Percentiles rank a stretch among this genome's conserved stretches.
Conservation (phyloP, 2,113 vertebrate genomes). For the Oryzias celebensis region DNA sequence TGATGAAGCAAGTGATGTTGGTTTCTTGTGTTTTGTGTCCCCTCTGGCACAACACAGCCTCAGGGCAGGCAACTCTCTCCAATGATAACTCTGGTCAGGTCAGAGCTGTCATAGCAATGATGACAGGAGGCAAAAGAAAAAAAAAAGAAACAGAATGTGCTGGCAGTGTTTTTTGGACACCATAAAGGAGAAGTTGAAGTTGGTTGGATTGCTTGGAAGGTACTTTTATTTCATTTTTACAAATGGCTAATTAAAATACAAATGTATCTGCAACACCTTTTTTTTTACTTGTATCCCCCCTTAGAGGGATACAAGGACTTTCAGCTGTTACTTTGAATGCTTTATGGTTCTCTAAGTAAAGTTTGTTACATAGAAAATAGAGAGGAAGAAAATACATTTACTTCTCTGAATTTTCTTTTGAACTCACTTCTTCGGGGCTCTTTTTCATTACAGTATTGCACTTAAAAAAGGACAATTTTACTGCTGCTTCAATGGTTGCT, state of each 20-base stretch:
- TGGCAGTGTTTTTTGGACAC: constrained; percentile 27
- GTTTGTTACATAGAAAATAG: constrained; percentile 14
- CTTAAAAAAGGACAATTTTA: too few species aligned
- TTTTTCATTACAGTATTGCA: constrained; percentile 1
- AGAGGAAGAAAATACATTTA: constrained; percentile 4
- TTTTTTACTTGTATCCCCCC: neutral
- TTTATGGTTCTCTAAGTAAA: constrained; percentile 5
- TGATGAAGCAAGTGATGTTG: constrained; percentile 10
- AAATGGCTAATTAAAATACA: constrained; percentile 26
- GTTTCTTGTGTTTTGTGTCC: constrained; percentile 14
- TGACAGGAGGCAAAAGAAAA: constrained; percentile 22
- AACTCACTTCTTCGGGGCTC: constrained; percentile 15
- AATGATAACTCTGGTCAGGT: constrained; percentile 30
- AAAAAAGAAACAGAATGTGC: constrained; percentile 38
- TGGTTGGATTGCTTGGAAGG: constrained; percentile 8
- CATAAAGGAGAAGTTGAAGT: constrained; percentile 17
- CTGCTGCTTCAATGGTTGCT: too few species aligned
- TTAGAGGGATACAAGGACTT: constrained; percentile 10
- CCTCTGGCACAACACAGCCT: constrained; percentile 21
- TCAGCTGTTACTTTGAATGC: constrained; percentile 10
- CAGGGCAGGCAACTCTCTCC: constrained; percentile 21
- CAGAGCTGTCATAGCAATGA: constrained; percentile 53
- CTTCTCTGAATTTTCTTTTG: constrained; percentile 4
- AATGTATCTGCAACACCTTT: constrained; percentile 17
- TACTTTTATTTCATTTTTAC: constrained; percentile 37